Evolutionary conservation across 2,888 invertebrate species (phyloP), one percentile per base, ranked within the genome.

Genomic region (Drepanosiphum platanoidis): DNA sequence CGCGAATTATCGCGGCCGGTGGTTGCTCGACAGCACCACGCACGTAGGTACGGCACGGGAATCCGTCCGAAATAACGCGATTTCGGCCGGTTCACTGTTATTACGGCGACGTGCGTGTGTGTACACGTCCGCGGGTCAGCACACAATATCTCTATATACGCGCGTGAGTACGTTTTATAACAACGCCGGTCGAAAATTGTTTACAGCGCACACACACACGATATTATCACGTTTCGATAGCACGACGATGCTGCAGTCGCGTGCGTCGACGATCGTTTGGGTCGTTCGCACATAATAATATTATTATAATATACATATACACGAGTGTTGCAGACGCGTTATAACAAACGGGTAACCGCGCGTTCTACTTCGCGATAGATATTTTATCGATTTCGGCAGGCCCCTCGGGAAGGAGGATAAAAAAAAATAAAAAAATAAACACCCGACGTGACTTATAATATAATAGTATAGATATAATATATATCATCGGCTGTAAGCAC

Each of bases 71-170:
- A 71, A 71, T 71, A 71, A 71, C 71, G 71, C n/a, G 71, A 71
- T 71, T 71, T 71, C 71, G 71, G 39, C 52, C n/a, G n/a, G n/a
- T 39, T 39, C 71, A 71, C 71, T 39, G 27, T 71, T 71, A 71
- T 71, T 71, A 71, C 39, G 39, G 39, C 39, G 39, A 27, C 15
- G 27, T 75, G n/a, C 22, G 34, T 22, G 1, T 18, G 22, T n/a
- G 52, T 34, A 34, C 34, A 52, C 42, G 42, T 42, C n/a, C n/a
- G 30, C 15, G 18, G 39, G 71, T 30, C 52, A 52, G 18, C n/a
- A n/a, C n/a, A n/a, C n/a, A n/a, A n/a, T n/a, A n/a, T n/a, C n/a
- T n/a, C n/a, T n/a, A n/a, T n/a, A n/a, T n/a, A n/a, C n/a, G n/a
- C n/a, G n/a, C n/a, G n/a, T n/a, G n/a, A n/a, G n/a, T n/a, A n/a